Evolutionary conservation across 92 coral and sea anemone species (phyloP).

Genomic region (Epizoanthus scotinus): DNA sequence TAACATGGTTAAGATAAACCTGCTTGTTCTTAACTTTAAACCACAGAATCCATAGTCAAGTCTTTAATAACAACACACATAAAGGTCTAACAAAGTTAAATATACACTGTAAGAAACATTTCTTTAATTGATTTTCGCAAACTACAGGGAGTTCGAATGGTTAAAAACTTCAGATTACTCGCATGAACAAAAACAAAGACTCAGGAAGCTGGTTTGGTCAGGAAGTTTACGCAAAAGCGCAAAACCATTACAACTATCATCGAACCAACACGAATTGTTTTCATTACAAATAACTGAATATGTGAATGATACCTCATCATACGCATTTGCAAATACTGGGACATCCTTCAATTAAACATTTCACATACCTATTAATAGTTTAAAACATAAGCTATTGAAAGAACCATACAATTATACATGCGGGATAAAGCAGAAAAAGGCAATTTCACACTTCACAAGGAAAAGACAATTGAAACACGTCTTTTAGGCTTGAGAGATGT

Average conservation of each 20-base stretch:
- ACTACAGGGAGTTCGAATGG: constrained; percentile 13
- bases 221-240: constrained; percentile 14
- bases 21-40: neutral
- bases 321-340: too few species aligned
- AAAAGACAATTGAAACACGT: constrained; percentile 34
- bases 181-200: constrained; percentile 3
- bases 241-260: neutral
- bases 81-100: constrained; percentile 19
- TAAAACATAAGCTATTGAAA: neutral
- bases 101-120: neutral
- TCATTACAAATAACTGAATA: constrained; percentile 17
- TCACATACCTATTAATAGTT: neutral
- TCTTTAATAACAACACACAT: neutral
- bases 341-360: neutral
- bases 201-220: constrained; percentile 33
- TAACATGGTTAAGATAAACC: constrained; percentile 41
- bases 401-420: neutral
- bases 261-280: constrained; percentile 23
- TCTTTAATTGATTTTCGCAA: neutral
- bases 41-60: too few species aligned
- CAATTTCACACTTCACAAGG: constrained; percentile 31
- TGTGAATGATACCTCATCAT: neutral
- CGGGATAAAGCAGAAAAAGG: constrained; percentile 18
- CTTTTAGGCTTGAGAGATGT: constrained; percentile 23
- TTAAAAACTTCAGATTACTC: neutral